Conservation (phyloP, 2,888 invertebrate species). For the Blastobasis adustella region DNA sequence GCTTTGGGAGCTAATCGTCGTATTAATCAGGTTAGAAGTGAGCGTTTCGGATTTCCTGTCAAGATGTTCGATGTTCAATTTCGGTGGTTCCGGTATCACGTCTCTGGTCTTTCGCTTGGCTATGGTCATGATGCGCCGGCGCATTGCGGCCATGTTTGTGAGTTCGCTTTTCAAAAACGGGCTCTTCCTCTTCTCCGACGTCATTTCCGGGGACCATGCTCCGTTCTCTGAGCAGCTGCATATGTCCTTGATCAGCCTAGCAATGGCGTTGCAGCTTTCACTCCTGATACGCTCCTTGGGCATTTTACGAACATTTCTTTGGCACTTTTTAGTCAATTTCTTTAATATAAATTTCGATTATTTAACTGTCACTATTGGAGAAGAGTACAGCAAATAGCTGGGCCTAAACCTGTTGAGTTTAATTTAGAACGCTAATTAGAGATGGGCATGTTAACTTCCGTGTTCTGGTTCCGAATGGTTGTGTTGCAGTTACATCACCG, state of each 20-base stretch:
- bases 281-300: slow-evolving; percentile 48
- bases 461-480: slow-evolving; percentile 16
- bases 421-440: slow-evolving; percentile 21
- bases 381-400: slow-evolving; percentile 53
- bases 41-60: slow-evolving; percentile 47
- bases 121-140: slow-evolving; percentile 57
- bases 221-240: slow-evolving; percentile 70
- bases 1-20: slow-evolving; percentile 54
- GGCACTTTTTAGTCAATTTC: slow-evolving; percentile 4
- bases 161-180: slow-evolving; percentile 63
- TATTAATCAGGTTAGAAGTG: slow-evolving; percentile 54
- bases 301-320: slow-evolving; percentile 38
- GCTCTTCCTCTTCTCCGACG: slow-evolving; percentile 50
- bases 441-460: slow-evolving; percentile 26
- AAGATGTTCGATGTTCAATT: slow-evolving; percentile 32
- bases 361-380: slow-evolving; percentile 56
- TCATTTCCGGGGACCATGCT: slow-evolving; percentile 70
- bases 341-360: slow-evolving; percentile 30
- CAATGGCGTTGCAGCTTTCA: slow-evolving; percentile 63
- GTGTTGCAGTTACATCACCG: too few relatives aligned
- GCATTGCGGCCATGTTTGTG: slow-evolving; percentile 66
- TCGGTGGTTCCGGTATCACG: slow-evolving; percentile 41
- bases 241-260: slow-evolving; percentile 62
- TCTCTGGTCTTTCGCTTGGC: slow-evolving; percentile 51
- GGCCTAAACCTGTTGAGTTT: slow-evolving; percentile 10